These are phyloP conservation scores for Drosophila borealis DNA, from an alignment of 2,888 invertebrate species.

Conservation along the genomic window DNA sequence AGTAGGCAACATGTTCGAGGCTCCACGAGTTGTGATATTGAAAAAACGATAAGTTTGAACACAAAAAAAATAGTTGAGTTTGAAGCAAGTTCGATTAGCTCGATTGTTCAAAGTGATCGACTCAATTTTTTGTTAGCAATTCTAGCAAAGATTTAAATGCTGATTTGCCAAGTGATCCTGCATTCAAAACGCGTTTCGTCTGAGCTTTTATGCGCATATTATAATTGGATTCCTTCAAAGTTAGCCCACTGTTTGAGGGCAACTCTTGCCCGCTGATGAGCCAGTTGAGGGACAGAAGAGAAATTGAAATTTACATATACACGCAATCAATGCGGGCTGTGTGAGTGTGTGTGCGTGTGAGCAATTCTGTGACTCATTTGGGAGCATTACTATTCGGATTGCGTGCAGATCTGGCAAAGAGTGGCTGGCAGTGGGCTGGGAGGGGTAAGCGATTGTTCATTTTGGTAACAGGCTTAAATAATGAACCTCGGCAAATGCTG, in stretches of 20 bases:
- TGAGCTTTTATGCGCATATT: too few species aligned
- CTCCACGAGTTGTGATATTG: too few species aligned
- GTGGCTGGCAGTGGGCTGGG: not conserved
- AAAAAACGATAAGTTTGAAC: too few species aligned
- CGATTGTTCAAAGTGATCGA: too few species aligned
- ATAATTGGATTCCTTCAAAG: not conserved
- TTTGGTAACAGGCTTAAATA: constrained; percentile 63
- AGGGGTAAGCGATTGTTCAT: constrained; percentile 25
- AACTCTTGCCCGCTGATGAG: constrained; percentile 19
- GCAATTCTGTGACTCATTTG: constrained; percentile 67
- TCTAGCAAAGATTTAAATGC: too few species aligned
- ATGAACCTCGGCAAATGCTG: constrained; percentile 52
- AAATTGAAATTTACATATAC: constrained; percentile 51
- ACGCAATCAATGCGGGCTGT: constrained; percentile 6
- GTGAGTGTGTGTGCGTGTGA: constrained; percentile 13
- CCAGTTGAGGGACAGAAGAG: constrained; percentile 30
- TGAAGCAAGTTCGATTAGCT: too few species aligned
- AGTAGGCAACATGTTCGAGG: too few species aligned
- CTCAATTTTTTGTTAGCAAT: too few species aligned
- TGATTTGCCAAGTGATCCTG: too few species aligned
- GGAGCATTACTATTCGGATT: constrained; percentile 71
- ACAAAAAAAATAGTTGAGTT: too few species aligned
- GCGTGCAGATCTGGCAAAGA: constrained; percentile 37
- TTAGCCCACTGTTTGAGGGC: not conserved
- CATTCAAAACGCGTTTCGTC: too few species aligned